A percentile compares a stretch with the other conserved stretches of the same genome.
Conservation (phyloP, 2,113 vertebrate genomes). For the Heloderma charlesbogerti region DNA sequence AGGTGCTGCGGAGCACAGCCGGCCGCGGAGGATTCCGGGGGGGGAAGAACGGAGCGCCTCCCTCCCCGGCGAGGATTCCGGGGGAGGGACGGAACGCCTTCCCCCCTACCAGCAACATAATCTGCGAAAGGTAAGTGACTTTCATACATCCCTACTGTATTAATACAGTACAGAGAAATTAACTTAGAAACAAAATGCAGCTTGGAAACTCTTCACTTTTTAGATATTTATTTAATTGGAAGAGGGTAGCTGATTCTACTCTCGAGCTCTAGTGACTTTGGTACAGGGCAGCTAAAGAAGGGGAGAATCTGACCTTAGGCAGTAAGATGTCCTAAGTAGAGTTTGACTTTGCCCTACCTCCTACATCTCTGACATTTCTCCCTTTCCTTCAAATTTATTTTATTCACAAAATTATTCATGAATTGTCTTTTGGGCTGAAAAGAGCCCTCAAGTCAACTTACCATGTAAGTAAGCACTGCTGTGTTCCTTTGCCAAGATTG, state of each 20-base stretch:
- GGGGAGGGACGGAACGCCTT: too few species aligned
- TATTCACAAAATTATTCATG: background rate
- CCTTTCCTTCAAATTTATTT: background rate
- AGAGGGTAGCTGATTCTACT: background rate
- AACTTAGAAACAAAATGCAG: background rate
- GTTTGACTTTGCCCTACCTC: background rate
- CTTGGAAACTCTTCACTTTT: background rate
- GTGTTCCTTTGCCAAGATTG: background rate
- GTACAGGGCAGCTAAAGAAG: background rate
- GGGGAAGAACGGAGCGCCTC: too few species aligned
- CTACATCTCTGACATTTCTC: background rate
- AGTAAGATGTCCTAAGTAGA: background rate
- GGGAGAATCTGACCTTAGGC: too few species aligned
- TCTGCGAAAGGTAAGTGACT: too few species aligned
- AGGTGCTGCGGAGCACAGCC: too few species aligned
- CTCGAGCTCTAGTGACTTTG: background rate
- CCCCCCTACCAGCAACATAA: too few species aligned
- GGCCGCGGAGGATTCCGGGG: too few species aligned
- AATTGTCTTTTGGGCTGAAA: background rate
- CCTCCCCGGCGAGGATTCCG: too few species aligned
- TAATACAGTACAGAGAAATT: slow-evolving; percentile 25
- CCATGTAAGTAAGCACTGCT: background rate
- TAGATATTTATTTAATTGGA: fast-evolving
- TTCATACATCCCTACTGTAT: background rate
- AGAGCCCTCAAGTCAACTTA: too few species aligned